Evolutionary conservation across 2,888 invertebrate species (phyloP).

Genomic region (Phortica okadai): DNA sequence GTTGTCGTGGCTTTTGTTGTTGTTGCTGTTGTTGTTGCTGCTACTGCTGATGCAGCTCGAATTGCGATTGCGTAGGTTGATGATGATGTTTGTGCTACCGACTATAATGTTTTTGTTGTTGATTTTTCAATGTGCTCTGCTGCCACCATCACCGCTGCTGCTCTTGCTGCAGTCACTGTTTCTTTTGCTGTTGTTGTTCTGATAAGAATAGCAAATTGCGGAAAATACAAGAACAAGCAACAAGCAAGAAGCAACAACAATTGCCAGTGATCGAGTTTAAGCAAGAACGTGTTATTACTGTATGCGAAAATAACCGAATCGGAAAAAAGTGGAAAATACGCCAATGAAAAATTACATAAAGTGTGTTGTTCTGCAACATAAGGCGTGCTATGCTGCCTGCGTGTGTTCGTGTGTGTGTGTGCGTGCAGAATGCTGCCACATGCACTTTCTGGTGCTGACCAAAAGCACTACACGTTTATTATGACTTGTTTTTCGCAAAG

Average conservation of each 20-base stretch:
- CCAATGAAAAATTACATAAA: constrained; percentile 14
- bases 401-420: constrained; percentile 45
- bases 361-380: constrained; percentile 51
- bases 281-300: constrained; percentile 25
- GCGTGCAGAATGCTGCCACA: constrained; percentile 17
- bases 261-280: constrained; percentile 21
- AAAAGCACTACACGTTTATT: constrained; percentile 13
- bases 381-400: constrained; percentile 43
- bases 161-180: neutral
- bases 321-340: neutral
- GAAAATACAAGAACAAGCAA: constrained; percentile 30
- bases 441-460: constrained; percentile 32
- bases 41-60: neutral
- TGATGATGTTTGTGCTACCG: neutral
- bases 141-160: neutral
- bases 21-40: neutral
- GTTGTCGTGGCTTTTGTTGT: neutral
- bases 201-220: constrained; percentile 41
- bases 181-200: constrained; percentile 8
- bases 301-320: constrained; percentile 12
- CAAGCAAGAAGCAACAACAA: constrained; percentile 13
- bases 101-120: constrained; percentile 20
- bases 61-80: constrained; percentile 10
- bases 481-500: constrained; percentile 12
- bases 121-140: constrained; percentile 13